Evolutionary conservation across 1,140 invertebrate species (phyloP), one percentile per base, ranked within the genome.

Genomic region (Phthorimaea operculella): DNA sequence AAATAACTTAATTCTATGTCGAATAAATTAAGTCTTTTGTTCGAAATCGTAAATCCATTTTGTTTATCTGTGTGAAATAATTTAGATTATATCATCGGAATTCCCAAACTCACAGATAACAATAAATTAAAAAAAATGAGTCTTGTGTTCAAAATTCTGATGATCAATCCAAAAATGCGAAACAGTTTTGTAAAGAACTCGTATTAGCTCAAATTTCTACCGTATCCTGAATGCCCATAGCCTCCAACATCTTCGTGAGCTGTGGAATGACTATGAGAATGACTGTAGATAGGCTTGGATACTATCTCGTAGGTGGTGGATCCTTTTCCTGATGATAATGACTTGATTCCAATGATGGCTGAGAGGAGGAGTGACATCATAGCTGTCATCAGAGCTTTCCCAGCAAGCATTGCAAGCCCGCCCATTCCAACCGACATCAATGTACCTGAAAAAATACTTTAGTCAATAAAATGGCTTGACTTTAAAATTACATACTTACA

Each of bases 221-320:
- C 87, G 60, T 88, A 88, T 62, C 89, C 66, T 0, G 90, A 91
- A 72, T 89, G 88, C 0, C 89, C 81, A 55, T 89, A 90, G 0
- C 87, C 88, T 21, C 89, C 87, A 10, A 89, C 88, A 52, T 93
- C 90, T 70, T 92, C 91, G 60, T 89, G 87, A 6, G 86, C 87
- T 0, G 90, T 88, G 9, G 92, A 93, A 57, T 94, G 92, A 1
- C 89, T 89, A 61, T 93, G 92, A 0, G 89, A 87, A 47, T 90
- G 90, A 0, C 88, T 88, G 71, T 94, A 93, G 0, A 94, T 87
- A 0, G 93, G 93, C 63, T 94, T 94, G 51, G 92, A 90, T 33
- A 95, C 90, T 50, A 94, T 93, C 77, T 94, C 93, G 69, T 95
- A 95, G 0, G 92, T 94, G 0, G 92, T 93, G 16, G 91, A 92